Evolutionary conservation across 2,797 vertebrate genomes (phyloP).

Genomic region (Eleutherodactylus coqui): DNA sequence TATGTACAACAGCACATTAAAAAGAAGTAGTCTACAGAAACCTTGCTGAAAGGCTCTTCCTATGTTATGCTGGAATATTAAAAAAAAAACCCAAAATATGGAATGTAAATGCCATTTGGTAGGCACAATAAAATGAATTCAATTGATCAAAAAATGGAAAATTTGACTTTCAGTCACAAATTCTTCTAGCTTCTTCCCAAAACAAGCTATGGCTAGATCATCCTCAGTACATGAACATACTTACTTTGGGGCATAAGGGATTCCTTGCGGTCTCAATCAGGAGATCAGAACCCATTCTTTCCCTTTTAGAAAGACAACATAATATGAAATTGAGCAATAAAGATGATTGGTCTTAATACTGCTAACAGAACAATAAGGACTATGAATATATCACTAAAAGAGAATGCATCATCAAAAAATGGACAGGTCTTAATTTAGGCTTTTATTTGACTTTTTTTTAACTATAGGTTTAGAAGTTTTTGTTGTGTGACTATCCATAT

Average conservation of each 20-base stretch:
- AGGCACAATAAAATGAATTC: background rate
- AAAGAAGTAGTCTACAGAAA: no score
- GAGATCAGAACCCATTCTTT: conserved; percentile 92
- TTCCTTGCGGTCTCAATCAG: conserved; percentile 95
- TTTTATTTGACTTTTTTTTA: no score
- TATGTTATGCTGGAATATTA: no score
- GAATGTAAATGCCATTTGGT: background rate
- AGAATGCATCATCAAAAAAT: no score
- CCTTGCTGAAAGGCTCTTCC: no score
- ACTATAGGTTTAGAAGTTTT: no score
- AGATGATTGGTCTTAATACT: no score
- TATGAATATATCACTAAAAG: no score
- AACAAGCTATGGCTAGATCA: background rate
- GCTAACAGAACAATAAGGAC: background rate
- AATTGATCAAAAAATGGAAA: background rate
- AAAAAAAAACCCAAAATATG: no score
- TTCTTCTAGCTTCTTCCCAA: background rate
- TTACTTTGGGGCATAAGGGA: conserved; percentile 91
- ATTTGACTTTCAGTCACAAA: background rate
- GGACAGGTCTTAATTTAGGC: no score
- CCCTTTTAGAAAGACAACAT: conserved; percentile 75
- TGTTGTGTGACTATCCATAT: no score
- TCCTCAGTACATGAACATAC: conserved; percentile 42
- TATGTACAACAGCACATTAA: no score
- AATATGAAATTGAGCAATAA: background rate